A percentile compares a stretch with the other conserved stretches of the same genome.
These are phyloP conservation scores for Enoplosus armatus DNA, from an alignment of 2,797 vertebrate genomes.

Conservation along the genomic window DNA sequence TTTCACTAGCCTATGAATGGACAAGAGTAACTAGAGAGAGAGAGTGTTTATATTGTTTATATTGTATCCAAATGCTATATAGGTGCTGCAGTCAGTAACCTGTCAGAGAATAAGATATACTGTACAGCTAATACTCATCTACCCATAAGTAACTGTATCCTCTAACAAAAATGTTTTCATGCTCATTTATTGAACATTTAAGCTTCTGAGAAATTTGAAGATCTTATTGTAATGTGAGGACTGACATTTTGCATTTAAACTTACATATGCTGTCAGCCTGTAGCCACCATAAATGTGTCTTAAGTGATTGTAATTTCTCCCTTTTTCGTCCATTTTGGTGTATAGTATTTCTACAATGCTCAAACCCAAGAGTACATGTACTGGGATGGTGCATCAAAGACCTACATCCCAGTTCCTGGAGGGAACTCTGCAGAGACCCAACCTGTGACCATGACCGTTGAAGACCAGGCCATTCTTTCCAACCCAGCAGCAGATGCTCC, in stretches of 20 bases:
- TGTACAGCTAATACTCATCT: background rate
- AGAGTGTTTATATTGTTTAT: background rate
- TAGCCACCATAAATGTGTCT: background rate
- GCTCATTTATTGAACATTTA: background rate
- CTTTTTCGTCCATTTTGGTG: background rate
- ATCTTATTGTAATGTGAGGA: background rate
- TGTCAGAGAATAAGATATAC: background rate
- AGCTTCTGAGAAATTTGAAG: background rate
- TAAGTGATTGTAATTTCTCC: background rate
- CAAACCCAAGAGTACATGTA: conserved; percentile 89
- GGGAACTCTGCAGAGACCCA: conserved; percentile 73
- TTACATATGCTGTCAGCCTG: background rate
- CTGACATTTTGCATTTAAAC: background rate
- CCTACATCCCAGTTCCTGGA: conserved; percentile 86
- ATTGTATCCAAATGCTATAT: background rate
- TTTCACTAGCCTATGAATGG: background rate
- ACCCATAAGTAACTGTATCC: background rate
- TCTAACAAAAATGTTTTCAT: background rate
- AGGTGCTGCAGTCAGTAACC: background rate
- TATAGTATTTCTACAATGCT: conserved; percentile 89
- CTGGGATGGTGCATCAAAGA: conserved; percentile 85
- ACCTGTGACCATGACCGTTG: conserved; percentile 85
- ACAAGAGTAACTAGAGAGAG: background rate
- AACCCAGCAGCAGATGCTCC: conserved; percentile 86
- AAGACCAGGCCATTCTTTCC: conserved; percentile 84